Evolutionary conservation across 2,797 vertebrate species (phyloP).

Genomic region (Paedocypris micromegethes): DNA sequence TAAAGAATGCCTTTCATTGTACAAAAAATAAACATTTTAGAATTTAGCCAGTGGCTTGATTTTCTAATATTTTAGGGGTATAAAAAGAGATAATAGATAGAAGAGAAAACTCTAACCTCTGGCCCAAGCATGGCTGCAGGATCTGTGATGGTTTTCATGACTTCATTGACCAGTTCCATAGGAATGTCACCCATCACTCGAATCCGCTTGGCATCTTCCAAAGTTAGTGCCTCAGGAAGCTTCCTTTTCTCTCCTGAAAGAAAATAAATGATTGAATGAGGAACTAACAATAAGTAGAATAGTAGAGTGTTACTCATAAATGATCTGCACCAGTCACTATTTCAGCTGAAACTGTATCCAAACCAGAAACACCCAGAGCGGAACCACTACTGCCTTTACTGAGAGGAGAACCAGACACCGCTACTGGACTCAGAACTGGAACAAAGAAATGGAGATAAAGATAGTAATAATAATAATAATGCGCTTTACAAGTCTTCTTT

Average conservation of each 20-base stretch:
- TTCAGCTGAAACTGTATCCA: constrained; percentile 74
- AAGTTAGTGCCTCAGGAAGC: constrained; percentile 84
- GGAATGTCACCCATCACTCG: constrained; percentile 97
- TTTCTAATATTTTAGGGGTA: too few species aligned
- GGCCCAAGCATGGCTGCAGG: constrained; percentile 96
- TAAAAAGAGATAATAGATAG: too few species aligned
- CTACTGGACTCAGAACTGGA: constrained; percentile 75
- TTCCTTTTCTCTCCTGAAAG: constrained; percentile 89
- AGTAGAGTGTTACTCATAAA: too few species aligned
- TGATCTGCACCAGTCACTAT: constrained; percentile 69
- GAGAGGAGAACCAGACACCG: constrained; percentile 76
- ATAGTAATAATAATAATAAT: too few species aligned
- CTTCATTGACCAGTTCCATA: constrained; percentile 98
- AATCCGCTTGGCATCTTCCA: constrained; percentile 95
- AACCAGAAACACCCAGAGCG: constrained; percentile 64
- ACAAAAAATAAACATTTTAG: too few species aligned
- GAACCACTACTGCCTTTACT: constrained; percentile 76
- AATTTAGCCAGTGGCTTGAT: too few species aligned
- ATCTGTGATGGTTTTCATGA: constrained; percentile 98
- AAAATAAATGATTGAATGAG: not conserved
- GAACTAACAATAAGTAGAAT: too few species aligned
- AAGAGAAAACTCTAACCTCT: constrained; percentile 64
- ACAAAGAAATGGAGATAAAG: constrained; percentile 6
- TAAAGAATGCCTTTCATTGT: too few species aligned
- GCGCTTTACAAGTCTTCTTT: too few species aligned